Conservation (phyloP, 2,797 vertebrate genomes). For the Pangasius mekongensis region DNA sequence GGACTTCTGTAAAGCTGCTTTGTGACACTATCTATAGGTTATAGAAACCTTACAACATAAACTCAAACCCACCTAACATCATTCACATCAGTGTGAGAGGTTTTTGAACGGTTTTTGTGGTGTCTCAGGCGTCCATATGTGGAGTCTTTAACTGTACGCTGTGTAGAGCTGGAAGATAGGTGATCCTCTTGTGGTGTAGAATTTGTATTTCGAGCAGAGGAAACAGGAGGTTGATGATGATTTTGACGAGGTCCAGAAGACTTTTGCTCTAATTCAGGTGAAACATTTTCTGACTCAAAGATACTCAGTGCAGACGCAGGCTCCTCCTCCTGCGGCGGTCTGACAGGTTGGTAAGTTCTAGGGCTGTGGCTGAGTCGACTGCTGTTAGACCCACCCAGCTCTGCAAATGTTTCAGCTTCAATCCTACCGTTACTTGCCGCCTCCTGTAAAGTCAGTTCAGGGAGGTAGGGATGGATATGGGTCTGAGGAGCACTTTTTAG, state of each 20-base stretch:
- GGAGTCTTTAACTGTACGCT: constrained; percentile 8
- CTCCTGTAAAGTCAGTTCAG: constrained; percentile 53
- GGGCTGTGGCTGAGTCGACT: constrained; percentile 40
- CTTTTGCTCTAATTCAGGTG: constrained; percentile 23
- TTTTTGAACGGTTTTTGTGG: constrained; percentile 33
- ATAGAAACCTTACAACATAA: neutral
- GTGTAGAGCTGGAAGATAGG: constrained; percentile 19
- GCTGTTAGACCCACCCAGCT: constrained; percentile 59
- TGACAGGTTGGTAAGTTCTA: constrained; percentile 27
- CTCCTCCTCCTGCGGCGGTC: constrained; percentile 10
- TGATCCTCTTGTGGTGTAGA: constrained; percentile 2
- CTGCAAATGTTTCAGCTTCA: constrained; percentile 64
- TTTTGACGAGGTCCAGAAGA: neutral
- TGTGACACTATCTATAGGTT: neutral
- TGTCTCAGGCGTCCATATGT: constrained; percentile 20
- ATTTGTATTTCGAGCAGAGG: constrained; percentile 41
- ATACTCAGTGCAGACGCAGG: constrained; percentile 22
- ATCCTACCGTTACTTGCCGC: constrained; percentile 42
- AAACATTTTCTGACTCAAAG: constrained; percentile 17
- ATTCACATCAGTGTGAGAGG: constrained; percentile 46
- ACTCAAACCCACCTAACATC: constrained; percentile 60
- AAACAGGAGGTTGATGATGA: constrained; percentile 14
- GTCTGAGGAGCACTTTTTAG: constrained; percentile 20
- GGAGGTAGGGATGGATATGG: constrained; percentile 48
- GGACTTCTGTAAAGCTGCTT: neutral